These are phyloP conservation scores for Carlito syrichta DNA, from an alignment of 2,113 vertebrate genomes.

Conservation along the genomic window DNA sequence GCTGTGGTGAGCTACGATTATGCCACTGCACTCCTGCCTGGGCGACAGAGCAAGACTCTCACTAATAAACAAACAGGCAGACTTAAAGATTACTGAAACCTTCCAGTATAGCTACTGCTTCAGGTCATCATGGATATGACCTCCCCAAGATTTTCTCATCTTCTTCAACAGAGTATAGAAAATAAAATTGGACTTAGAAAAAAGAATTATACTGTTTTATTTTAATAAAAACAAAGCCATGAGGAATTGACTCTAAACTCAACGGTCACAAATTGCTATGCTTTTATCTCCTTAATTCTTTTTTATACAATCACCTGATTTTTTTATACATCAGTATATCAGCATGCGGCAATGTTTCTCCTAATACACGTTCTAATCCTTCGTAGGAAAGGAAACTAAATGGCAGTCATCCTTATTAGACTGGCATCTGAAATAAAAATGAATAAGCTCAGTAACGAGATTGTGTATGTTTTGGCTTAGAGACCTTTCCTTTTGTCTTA, in stretches of 20 bases:
- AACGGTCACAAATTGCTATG: not conserved
- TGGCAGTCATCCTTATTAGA: not conserved
- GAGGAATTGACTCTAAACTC: not conserved
- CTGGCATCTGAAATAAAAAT: not conserved
- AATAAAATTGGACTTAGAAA: not conserved
- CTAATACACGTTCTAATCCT: not conserved
- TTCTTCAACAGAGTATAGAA: not conserved
- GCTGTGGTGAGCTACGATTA: too few species aligned
- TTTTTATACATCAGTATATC: not conserved
- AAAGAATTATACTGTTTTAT: not conserved
- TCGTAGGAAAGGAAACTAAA: not conserved
- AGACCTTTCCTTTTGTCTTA: not conserved
- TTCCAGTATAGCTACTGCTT: not conserved
- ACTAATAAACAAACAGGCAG: not conserved
- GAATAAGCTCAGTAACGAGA: not conserved
- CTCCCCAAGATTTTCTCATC: not conserved
- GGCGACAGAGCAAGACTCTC: too few species aligned
- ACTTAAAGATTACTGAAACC: not conserved
- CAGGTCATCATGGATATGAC: not conserved
- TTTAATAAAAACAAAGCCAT: constrained; percentile 40
- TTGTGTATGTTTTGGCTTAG: not conserved
- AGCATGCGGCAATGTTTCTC: not conserved
- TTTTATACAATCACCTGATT: not conserved
- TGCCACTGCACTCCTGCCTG: too few species aligned
- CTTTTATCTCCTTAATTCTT: constrained; percentile 6